Evolutionary conservation across 2,113 vertebrate genomes (phyloP).

Genomic region (Istiophorus platypterus): DNA sequence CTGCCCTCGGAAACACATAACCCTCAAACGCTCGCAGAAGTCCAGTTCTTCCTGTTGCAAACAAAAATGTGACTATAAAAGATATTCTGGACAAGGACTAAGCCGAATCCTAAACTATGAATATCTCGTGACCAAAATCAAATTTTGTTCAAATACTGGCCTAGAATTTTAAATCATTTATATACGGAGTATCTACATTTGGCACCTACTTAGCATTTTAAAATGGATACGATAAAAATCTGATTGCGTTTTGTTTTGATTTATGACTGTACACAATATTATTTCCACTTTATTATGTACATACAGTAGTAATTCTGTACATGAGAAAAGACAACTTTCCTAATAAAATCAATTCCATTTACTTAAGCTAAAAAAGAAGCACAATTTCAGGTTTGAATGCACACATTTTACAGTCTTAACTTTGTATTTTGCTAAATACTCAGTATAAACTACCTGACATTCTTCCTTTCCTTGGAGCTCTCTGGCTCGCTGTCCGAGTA

Average conservation of each 20-base stretch:
- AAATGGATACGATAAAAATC: neutral
- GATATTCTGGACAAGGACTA: neutral
- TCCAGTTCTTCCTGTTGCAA: conserved; percentile 89
- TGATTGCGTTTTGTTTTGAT: neutral
- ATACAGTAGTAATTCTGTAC: neutral
- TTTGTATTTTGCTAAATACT: neutral
- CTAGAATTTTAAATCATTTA: neutral
- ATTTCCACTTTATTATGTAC: neutral
- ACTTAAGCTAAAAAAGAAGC: neutral
- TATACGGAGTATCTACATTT: neutral
- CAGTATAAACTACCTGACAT: conserved; percentile 84
- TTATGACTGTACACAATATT: neutral
- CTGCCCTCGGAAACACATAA: conserved; percentile 82
- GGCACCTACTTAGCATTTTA: neutral
- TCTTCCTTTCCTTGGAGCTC: conserved; percentile 88
- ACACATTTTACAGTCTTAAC: neutral
- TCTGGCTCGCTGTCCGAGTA: conserved; percentile 84
- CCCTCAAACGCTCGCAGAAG: conserved; percentile 86
- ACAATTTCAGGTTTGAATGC: neutral
- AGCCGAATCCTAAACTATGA: neutral
- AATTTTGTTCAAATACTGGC: neutral
- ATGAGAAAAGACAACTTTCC: neutral
- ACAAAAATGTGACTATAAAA: conserved; percentile 23
- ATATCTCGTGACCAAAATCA: neutral
- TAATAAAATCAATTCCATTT: neutral